Evolutionary conservation across 2,113 vertebrate genomes (phyloP).

Genomic region (Amphiprion ocellaris): DNA sequence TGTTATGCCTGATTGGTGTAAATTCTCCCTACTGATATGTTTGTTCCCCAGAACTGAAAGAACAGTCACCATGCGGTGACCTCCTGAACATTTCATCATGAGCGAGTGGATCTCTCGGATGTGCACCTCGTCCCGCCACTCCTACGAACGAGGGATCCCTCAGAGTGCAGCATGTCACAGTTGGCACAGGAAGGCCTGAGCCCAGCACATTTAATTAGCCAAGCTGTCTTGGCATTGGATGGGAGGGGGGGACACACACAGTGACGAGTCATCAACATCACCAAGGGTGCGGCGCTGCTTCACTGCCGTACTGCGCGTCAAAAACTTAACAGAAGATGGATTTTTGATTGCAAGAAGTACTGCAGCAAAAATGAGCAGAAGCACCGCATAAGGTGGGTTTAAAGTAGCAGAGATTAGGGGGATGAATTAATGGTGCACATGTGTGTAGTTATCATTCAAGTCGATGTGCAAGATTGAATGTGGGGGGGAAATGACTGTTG

Average conservation of each 20-base stretch:
- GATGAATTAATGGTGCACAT: slow-evolving; percentile 5
- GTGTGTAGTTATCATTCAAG: slow-evolving; percentile 54
- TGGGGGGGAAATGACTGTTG: slow-evolving; percentile 53
- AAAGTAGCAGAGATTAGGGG: background rate
- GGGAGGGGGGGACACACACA: slow-evolving; percentile 55
- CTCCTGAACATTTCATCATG: slow-evolving; percentile 5
- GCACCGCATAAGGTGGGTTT: background rate
- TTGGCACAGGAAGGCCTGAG: slow-evolving; percentile 70
- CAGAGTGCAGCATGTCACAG: slow-evolving; percentile 63
- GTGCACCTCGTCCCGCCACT: slow-evolving; percentile 13
- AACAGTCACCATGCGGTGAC: background rate
- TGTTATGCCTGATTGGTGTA: too few relatives aligned
- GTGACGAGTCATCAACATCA: slow-evolving; percentile 73
- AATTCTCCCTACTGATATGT: too few relatives aligned
- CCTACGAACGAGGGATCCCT: slow-evolving; percentile 58
- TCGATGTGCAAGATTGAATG: slow-evolving; percentile 44
- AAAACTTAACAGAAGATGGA: slow-evolving; percentile 35
- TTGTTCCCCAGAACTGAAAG: too few relatives aligned
- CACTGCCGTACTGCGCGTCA: slow-evolving; percentile 41
- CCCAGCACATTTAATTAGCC: slow-evolving; percentile 71
- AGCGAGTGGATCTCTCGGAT: slow-evolving; percentile 18
- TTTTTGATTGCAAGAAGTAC: background rate
- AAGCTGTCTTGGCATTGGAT: slow-evolving; percentile 71
- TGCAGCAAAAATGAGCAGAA: slow-evolving; percentile 35
- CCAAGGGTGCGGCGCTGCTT: slow-evolving; percentile 65